Conservation (phyloP, 2,113 vertebrate genomes). For the Echinops telfairi region DNA sequence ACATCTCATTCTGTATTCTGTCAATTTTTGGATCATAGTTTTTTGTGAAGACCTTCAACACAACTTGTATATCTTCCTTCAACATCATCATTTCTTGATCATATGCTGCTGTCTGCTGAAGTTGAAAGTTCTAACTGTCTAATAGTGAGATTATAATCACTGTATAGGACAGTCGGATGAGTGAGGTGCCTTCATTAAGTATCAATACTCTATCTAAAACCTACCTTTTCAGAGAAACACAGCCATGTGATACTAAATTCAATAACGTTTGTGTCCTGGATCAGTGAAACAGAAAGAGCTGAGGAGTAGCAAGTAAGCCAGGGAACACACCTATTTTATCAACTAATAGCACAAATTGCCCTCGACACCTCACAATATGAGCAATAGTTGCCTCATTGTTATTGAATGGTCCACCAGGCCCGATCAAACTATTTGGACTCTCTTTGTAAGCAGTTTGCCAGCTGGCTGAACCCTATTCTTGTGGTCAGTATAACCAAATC, state of each 20-base stretch:
- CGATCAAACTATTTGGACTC: conserved; percentile 33
- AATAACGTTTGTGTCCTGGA: not conserved
- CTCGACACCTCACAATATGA: not conserved
- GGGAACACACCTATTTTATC: not conserved
- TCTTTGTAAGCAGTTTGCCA: conserved; percentile 42
- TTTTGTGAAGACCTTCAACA: too few relatives aligned
- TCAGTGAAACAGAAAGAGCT: not conserved
- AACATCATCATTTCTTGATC: too few relatives aligned
- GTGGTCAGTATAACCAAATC: conserved; percentile 57
- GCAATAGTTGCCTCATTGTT: conserved; percentile 31
- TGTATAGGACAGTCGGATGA: not conserved
- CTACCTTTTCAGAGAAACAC: not conserved
- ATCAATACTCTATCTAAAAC: not conserved
- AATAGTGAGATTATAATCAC: accelerated
- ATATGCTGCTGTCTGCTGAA: too few relatives aligned
- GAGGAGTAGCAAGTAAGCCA: not conserved
- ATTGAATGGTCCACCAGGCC: not conserved
- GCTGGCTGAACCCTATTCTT: conserved; percentile 58
- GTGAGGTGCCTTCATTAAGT: not conserved
- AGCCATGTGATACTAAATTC: not conserved
- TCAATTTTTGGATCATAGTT: too few relatives aligned
- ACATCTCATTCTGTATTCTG: too few relatives aligned
- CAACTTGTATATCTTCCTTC: too few relatives aligned
- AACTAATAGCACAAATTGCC: not conserved
- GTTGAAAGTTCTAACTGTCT: not conserved